A percentile compares a stretch with the other conserved stretches of the same genome.
These are phyloP conservation scores for Cheirogaleus major DNA, from an alignment of 2,797 vertebrate species.

Conservation along the genomic window DNA sequence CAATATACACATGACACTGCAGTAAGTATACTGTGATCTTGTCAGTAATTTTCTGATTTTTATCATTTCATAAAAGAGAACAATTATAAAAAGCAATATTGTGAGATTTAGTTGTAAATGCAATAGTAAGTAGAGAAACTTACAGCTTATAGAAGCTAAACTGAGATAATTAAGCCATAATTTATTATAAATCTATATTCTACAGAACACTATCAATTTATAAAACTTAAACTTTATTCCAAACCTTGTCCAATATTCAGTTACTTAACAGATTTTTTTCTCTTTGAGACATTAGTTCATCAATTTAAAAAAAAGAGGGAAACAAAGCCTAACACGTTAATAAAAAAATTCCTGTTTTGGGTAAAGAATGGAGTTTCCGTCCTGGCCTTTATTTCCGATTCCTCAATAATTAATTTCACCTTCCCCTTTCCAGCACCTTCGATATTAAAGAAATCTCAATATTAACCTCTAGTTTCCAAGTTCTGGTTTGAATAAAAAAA, in stretches of 20 bases:
- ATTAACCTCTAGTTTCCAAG: neutral
- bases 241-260: neutral
- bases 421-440: slow-evolving; percentile 31
- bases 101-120: neutral
- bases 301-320: neutral
- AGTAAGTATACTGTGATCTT: neutral
- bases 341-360: slow-evolving; percentile 40
- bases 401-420: slow-evolving; percentile 37
- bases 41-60: neutral
- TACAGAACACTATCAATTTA: neutral
- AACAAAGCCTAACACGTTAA: slow-evolving; percentile 1
- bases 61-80: slow-evolving; percentile 36
- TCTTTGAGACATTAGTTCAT: neutral
- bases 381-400: neutral
- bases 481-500: neutral
- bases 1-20: neutral
- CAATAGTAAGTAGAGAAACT: neutral
- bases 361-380: slow-evolving; percentile 28
- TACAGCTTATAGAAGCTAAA: neutral
- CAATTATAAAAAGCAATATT: neutral
- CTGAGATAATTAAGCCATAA: neutral
- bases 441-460: neutral
- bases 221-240: neutral
- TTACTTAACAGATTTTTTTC: neutral
- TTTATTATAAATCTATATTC: neutral